Evolutionary conservation across 2,113 vertebrate genomes (phyloP), one percentile per base, ranked within the genome.

Genomic region (Mesitornis unicolor): DNA sequence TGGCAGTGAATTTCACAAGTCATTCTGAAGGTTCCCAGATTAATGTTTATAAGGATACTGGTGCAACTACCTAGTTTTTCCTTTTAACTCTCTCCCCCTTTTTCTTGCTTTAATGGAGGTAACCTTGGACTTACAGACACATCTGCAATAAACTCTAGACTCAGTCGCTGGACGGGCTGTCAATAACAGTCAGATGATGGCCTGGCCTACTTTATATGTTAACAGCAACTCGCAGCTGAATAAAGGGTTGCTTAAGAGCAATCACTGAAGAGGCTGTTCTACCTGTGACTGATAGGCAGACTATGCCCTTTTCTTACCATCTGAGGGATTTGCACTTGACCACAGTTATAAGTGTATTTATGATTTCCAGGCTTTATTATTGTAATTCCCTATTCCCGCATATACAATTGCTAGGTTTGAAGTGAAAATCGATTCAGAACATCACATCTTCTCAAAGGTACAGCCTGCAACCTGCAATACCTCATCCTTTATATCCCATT

Each of bases 161-260:
- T 63, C 71, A 70, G 50, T 31, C 22, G 16, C 60, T 70, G 47
- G 43, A 38, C 54, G 67, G 56, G 50, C 73, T 95, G 91, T 65
- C 93, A 91, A 18, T 48, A 92, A 36, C 65, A 84, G 60, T 28
- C 87, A 95, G 86, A 63, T 84, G 94, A 95, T 4, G 2, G 22
- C 50, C 84, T 77, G 63, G 51, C 84, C 91, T 93, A 64, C 54
- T 94, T 87, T 63, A 28, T 48, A 95, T 79, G 81, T 87, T 79
- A 95, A 42, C 84, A 80, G 89, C 54, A 76, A 48, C 91, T 89
- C 0, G 0, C 50, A 85, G 91, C 78, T 94, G 84, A 96, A 96
- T 85, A 76, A 91, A 91, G 18, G 42, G 45, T 63, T 97, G 96
- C 94, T 96, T 76, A 87, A 91, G 87, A 95, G 82, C 63, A 74